Evolutionary conservation across 2,888 invertebrate species (phyloP), one percentile per base, ranked within the genome.

Genomic region (Archaeoteleia sp.): DNA sequence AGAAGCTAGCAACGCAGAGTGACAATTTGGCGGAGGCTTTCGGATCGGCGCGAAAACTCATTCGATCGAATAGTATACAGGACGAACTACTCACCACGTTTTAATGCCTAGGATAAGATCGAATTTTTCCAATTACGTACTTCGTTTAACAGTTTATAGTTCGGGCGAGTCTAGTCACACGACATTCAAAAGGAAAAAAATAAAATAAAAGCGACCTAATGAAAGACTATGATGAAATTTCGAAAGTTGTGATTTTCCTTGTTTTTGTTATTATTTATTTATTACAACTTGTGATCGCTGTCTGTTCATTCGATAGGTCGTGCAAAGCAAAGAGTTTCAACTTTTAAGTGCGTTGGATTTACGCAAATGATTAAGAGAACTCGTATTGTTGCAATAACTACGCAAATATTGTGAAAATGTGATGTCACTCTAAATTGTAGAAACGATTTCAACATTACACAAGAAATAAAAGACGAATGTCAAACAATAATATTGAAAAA

Each of bases 1-100:
- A 88, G 0, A 87, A 87, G 57, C 88, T 89, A 75, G 89, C 91
- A 10, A 89, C 90, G 71, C 88, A 89, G 10, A 87, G 88, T 48
- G 88, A 90, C 57, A 86, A 87, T 39, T 86, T 91, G 54, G 81
- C 87, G 13, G 87, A 88, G 37, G 89, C 90, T 9, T 87, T 88
- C 69, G 88, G 90, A 23, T 86, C 89, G 8, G 87, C 89, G 40
- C 86, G 90, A 32, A 88, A 88, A 72, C 88, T 92, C 69, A 87
- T 90, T 74, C 87, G 94, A 83, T 94, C 95, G 69, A 93, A 92
- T 86, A 94, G 93, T 88, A 92, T 94, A 86, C 92, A 93, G 84
- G 95, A 95, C 80, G 95, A 95, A 86, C 88, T 95, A 75, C 88
- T 90, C 75, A 90, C 90, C 45, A 83, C 86, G 23, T 82, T 84